Conservation (phyloP, 2,797 vertebrate species). For the Oryzias sinensis region DNA sequence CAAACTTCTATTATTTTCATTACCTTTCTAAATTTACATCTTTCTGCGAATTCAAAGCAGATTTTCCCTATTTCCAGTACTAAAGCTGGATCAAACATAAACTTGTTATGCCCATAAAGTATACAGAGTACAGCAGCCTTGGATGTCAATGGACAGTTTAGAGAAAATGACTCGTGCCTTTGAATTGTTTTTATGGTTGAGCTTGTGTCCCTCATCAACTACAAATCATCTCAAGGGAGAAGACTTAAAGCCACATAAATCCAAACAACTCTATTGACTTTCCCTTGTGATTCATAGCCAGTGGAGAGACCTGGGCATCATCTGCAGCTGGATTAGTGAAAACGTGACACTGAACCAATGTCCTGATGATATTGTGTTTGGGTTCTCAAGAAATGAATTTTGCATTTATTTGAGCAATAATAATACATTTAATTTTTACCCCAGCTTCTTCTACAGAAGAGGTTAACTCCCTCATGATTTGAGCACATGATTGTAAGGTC, state of each 20-base stretch:
- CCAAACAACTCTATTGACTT: conserved; percentile 71
- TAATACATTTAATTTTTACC: conserved; percentile 21
- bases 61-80: not conserved
- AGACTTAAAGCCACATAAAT: conserved; percentile 67
- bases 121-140: conserved; percentile 29
- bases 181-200: conserved; percentile 59
- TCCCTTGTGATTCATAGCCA: conserved; percentile 59
- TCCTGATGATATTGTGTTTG: conserved; percentile 20
- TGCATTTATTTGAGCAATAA: conserved; percentile 27
- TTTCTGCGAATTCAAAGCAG: too few species aligned
- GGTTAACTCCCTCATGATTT: conserved; percentile 25
- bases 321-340: conserved; percentile 44
- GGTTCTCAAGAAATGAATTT: conserved; percentile 24
- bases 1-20: not conserved
- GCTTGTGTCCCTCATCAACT: conserved; percentile 51
- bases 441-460: conserved; percentile 30
- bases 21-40: too few species aligned
- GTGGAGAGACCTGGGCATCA: conserved; percentile 41
- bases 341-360: conserved; percentile 44
- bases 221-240: conserved; percentile 67
- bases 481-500: conserved; percentile 49
- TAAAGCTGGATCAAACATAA: not conserved
- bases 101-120: conserved; percentile 21
- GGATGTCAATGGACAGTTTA: conserved; percentile 48
- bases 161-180: conserved; percentile 52